A percentile compares a stretch with the other conserved stretches of the same genome.
Conservation (phyloP, 1,140 invertebrate genomes). For the Myzus persicae region DNA sequence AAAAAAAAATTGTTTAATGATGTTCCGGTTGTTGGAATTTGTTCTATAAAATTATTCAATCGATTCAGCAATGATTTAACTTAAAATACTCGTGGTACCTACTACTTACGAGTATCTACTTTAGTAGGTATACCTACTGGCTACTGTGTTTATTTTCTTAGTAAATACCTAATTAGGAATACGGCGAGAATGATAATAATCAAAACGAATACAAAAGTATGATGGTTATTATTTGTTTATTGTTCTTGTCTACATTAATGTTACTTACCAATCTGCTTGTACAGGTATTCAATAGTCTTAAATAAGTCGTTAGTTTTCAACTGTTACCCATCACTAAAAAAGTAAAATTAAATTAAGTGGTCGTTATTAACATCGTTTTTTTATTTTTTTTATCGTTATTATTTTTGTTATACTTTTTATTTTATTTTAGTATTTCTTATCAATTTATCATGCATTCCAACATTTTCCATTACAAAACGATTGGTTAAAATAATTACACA, state of each 20-base stretch:
- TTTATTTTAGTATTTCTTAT: no score
- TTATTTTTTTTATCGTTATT: no score
- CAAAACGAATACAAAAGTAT: neutral
- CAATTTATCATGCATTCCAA: neutral
- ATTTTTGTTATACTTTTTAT: neutral
- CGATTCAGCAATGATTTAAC: neutral
- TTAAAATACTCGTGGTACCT: neutral
- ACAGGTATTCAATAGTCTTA: neutral
- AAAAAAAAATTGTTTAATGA: neutral
- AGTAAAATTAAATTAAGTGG: neutral
- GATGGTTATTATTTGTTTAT: neutral
- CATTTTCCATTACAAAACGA: no score
- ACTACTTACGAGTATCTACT: no score
- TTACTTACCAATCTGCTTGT: neutral
- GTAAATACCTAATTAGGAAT: neutral
- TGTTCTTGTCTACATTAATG: neutral
- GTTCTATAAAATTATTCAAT: slow-evolving; percentile 25
- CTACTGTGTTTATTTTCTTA: neutral
- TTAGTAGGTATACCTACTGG: no score
- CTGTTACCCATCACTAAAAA: neutral
- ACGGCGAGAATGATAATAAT: neutral
- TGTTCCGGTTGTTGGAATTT: slow-evolving; percentile 20
- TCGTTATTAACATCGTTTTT: neutral
- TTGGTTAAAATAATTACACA: no score
- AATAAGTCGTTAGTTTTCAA: neutral